Percentiles rank a stretch among this genome's conserved stretches.
Conservation (phyloP, 2,888 invertebrate species). For the Endotricha flammealis region DNA sequence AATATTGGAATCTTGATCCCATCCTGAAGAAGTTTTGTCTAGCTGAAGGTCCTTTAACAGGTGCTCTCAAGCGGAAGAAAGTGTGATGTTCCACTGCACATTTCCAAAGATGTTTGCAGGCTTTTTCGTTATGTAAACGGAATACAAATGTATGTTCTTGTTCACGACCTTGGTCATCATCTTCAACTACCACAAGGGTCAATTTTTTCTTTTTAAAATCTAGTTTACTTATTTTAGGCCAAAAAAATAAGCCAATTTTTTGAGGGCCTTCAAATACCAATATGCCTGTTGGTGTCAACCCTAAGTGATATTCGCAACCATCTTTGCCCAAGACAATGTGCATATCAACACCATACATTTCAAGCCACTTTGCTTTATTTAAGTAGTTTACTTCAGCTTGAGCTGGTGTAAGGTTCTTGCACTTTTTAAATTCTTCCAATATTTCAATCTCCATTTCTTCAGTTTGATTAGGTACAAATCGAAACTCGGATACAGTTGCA, state of each 20-base stretch:
- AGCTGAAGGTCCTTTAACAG: constrained; percentile 91
- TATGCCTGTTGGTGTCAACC: constrained; percentile 98
- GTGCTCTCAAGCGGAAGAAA: constrained; percentile 96
- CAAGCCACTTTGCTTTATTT: constrained; percentile 97
- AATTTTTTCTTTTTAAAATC: constrained; percentile 99
- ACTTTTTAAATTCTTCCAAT: constrained; percentile 93
- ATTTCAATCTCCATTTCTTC: constrained; percentile 98
- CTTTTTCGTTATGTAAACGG: constrained; percentile 95
- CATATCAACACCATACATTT: constrained; percentile 99
- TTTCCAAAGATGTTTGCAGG: constrained; percentile 99
- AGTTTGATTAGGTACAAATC: constrained; percentile 96
- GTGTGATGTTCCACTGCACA: constrained; percentile 99
- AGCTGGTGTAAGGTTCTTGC: constrained; percentile 93
- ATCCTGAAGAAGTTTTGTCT: constrained; percentile 98
- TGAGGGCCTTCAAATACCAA: constrained; percentile 97
- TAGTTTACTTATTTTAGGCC: constrained; percentile 98
- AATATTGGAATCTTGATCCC: constrained; percentile 97
- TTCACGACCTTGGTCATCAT: constrained; percentile 97
- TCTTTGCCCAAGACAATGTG: constrained; percentile 98
- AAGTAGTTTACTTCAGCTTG: constrained; percentile 97
- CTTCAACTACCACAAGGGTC: constrained; percentile 98
- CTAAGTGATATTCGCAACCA: constrained; percentile 96
- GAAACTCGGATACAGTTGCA: constrained; percentile 98
- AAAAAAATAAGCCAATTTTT: constrained; percentile 99
- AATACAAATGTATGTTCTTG: constrained; percentile 99